These are phyloP conservation scores for Hemiscyllium ocellatum DNA, from an alignment of 2,113 vertebrate species.

Conservation along the genomic window DNA sequence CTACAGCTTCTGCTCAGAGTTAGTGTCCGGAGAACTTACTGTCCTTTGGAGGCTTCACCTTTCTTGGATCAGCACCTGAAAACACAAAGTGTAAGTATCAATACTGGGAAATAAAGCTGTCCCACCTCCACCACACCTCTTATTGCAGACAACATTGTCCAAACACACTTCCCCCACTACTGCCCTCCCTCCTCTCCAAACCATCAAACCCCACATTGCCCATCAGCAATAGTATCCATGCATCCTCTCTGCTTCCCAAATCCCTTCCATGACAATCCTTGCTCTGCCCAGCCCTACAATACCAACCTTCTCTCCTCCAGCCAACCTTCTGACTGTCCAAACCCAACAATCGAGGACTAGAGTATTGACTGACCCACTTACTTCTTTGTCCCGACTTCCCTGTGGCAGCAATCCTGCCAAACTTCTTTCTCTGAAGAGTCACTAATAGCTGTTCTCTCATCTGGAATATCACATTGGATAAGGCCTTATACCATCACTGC, in stretches of 20 bases:
- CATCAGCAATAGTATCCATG: neutral
- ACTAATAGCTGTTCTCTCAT: too few species aligned
- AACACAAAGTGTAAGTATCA: neutral
- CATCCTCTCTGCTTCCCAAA: neutral
- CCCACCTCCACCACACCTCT: neutral
- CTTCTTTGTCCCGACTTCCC: too few species aligned
- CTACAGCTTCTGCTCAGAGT: neutral
- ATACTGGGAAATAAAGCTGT: neutral
- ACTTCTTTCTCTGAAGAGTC: too few species aligned
- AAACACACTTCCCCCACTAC: neutral
- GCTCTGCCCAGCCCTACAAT: neutral
- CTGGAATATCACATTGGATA: too few species aligned
- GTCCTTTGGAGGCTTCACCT: constrained; percentile 22
- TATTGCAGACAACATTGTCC: neutral
- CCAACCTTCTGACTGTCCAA: too few species aligned
- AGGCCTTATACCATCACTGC: too few species aligned
- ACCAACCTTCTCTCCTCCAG: too few species aligned
- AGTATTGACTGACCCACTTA: too few species aligned
- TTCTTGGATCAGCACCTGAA: neutral
- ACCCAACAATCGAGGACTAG: too few species aligned
- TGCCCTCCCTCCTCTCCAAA: too few species aligned
- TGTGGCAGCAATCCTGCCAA: too few species aligned
- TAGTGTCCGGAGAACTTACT: neutral
- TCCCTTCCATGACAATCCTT: neutral
- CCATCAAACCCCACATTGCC: too few species aligned